Conservation (phyloP, 2,888 invertebrate species). For the Drosophila recens region DNA sequence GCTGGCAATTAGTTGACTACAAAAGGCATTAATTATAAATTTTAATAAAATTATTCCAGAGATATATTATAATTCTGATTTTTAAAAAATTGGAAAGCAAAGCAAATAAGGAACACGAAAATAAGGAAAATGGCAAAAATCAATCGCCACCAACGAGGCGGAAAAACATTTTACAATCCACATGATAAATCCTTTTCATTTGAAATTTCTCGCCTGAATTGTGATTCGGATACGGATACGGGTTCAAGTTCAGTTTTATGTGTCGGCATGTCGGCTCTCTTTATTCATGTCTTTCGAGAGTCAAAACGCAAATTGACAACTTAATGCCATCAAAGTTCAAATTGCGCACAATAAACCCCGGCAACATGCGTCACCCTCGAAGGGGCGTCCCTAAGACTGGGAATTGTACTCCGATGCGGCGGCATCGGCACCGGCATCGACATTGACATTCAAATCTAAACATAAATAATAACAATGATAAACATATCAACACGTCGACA, state of each 20-base stretch:
- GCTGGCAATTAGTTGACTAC: conserved; percentile 12
- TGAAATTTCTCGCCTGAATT: conserved; percentile 28
- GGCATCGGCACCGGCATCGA: conserved; percentile 35
- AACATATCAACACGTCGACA: conserved; percentile 78
- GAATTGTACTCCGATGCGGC: conserved; percentile 20
- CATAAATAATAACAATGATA: conserved; percentile 82
- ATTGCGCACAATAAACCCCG: conserved; percentile 60
- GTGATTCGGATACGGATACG: conserved; percentile 12
- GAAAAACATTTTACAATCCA: conserved; percentile 27
- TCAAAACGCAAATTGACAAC: conserved; percentile 79
- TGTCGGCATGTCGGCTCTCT: conserved; percentile 31
- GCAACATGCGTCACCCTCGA: conserved; percentile 43
- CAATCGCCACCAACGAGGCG: conserved; percentile 20
- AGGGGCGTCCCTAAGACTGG: background rate
- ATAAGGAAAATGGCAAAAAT: conserved; percentile 24
- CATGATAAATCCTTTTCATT: conserved; percentile 58
- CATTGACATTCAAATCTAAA: conserved; percentile 82
- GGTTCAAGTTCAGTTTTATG: conserved; percentile 3
- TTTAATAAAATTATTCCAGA: conserved; percentile 3
- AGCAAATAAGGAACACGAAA: background rate
- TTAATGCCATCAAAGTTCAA: conserved; percentile 81
- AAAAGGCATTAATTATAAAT: conserved; percentile 27
- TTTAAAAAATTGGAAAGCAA: background rate
- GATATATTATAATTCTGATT: background rate
- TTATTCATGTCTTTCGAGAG: conserved; percentile 54